Evolutionary conservation across 2,113 vertebrate genomes (phyloP).

Genomic region (Sander vitreus): DNA sequence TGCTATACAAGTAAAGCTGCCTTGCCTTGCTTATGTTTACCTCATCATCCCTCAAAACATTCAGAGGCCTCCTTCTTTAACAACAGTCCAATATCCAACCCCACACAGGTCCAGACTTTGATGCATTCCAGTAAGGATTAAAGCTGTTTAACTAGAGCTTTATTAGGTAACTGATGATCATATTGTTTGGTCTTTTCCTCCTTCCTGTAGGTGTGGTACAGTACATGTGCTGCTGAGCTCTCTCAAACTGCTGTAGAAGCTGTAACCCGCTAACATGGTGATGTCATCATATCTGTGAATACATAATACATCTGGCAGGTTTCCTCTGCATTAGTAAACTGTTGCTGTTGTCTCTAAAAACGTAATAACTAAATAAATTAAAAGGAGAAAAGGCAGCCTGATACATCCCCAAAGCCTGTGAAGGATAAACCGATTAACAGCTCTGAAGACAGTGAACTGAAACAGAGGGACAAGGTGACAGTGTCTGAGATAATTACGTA

Average conservation of each 20-base stretch:
- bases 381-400: neutral
- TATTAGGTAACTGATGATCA: constrained; percentile 32
- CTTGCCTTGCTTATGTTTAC: neutral
- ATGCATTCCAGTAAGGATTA: neutral
- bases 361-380: neutral
- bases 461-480: constrained; percentile 33
- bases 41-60: neutral
- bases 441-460: constrained; percentile 5
- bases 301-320: neutral
- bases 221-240: neutral
- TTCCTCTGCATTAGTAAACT: neutral
- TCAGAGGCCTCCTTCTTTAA: neutral
- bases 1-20: no score
- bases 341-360: neutral
- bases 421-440: constrained; percentile 29
- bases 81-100: neutral
- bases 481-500: constrained; percentile 18
- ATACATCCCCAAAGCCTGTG: constrained; percentile 19
- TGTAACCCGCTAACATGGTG: neutral
- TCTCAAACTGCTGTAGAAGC: neutral
- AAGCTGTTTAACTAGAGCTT: constrained; percentile 4
- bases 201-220: neutral
- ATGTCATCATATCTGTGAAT: neutral
- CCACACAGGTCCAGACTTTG: neutral
- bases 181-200: constrained; percentile 9